These are phyloP conservation scores for Antennarius striatus DNA, from an alignment of 2,113 vertebrate genomes.

Conservation along the genomic window DNA sequence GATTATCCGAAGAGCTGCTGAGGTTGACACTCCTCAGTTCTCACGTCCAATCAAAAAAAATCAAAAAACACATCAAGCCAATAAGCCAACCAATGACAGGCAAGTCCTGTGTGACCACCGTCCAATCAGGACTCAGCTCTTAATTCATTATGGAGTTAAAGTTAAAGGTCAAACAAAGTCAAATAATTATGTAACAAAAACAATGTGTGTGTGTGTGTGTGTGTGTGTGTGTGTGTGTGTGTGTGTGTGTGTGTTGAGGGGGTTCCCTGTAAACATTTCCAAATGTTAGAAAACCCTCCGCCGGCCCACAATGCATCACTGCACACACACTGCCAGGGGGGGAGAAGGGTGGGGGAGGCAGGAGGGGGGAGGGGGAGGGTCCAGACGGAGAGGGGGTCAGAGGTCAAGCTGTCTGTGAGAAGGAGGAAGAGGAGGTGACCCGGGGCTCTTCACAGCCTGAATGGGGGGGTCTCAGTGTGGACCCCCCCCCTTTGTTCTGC, in stretches of 20 bases:
- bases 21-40: not conserved
- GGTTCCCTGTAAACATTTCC: slow-evolving; percentile 73
- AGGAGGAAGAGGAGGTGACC: slow-evolving; percentile 17
- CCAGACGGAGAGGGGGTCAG: slow-evolving; percentile 40
- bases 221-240: too few species aligned
- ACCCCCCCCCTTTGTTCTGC: slow-evolving; percentile 59
- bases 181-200: too few species aligned
- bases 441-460: slow-evolving; percentile 48
- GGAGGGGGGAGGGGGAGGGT: not conserved
- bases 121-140: too few species aligned
- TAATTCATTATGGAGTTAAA: too few species aligned
- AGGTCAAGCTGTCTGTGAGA: slow-evolving; percentile 52
- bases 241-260: slow-evolving; percentile 12
- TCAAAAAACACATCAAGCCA: too few species aligned
- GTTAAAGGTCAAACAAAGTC: too few species aligned
- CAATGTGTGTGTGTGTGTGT: slow-evolving; percentile 16
- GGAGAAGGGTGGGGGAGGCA: too few species aligned
- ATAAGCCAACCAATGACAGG: too few species aligned
- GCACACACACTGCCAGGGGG: slow-evolving; percentile 5
- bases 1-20: slow-evolving; percentile 37
- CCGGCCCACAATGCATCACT: slow-evolving; percentile 88
- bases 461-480: slow-evolving; percentile 57
- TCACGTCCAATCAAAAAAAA: slow-evolving; percentile 5
- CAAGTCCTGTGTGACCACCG: too few species aligned
- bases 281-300: slow-evolving; percentile 85